phyloP scores from a whole-genome alignment of 2,113 vertebrate species.

The Kryptolebias marmoratus region DNA sequence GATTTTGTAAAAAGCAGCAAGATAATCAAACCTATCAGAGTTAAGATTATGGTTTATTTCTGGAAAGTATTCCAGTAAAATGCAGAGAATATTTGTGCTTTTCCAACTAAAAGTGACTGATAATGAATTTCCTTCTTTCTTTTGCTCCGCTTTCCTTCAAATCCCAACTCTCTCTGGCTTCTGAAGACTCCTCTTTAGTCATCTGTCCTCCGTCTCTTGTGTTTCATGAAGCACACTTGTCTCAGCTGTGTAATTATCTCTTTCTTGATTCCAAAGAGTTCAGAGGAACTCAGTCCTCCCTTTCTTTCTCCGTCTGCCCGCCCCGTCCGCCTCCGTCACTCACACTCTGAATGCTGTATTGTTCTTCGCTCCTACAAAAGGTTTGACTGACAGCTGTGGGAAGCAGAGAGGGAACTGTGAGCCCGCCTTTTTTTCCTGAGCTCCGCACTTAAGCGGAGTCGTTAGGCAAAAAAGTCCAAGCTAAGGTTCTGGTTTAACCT shows the following conservation, averaged over 20 bases:
- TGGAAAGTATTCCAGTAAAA: background rate
- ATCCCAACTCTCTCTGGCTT: background rate
- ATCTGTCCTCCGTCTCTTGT: slow-evolving; percentile 39
- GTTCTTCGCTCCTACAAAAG: slow-evolving; percentile 35
- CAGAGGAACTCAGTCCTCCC: slow-evolving; percentile 38
- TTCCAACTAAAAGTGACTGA: no score
- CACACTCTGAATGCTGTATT: slow-evolving; percentile 55
- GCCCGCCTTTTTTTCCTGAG: background rate
- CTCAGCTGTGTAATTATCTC: slow-evolving; percentile 63
- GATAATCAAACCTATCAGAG: background rate
- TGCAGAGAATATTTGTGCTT: no score
- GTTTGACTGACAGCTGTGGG: slow-evolving; percentile 61
- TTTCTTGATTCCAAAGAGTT: slow-evolving; percentile 52
- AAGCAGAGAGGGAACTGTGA: slow-evolving; percentile 19
- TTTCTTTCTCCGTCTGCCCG: slow-evolving; percentile 16
- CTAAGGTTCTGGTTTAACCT: no score
- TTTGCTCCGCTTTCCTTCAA: background rate
- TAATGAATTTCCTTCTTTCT: no score
- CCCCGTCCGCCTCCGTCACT: slow-evolving; percentile 57
- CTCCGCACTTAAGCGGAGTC: no score
- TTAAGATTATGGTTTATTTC: background rate
- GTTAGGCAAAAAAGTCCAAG: background rate
- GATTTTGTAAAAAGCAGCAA: background rate
- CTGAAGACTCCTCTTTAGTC: background rate
- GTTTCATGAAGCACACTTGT: slow-evolving; percentile 34